phyloP scores from a whole-genome alignment of 2,113 vertebrate species.

The Poecilia latipinna region DNA sequence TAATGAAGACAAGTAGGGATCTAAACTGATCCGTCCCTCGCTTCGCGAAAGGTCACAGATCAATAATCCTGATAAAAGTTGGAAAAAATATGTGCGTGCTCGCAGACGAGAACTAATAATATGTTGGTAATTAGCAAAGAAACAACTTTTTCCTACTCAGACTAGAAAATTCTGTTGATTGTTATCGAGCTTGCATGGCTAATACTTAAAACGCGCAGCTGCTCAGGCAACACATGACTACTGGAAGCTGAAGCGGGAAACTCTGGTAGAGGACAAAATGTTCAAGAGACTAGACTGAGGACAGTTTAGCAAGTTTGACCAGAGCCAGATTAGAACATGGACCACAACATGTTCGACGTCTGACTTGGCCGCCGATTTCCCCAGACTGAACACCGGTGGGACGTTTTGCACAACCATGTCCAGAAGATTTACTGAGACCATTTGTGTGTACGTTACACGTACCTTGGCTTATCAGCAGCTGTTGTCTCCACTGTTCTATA shows the following conservation, averaged over 20 bases:
- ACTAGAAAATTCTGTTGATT: background rate
- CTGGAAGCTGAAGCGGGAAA: background rate
- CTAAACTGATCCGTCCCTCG: constrained; percentile 49
- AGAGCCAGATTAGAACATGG: no score
- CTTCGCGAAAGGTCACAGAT: constrained; percentile 59
- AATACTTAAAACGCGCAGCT: no score
- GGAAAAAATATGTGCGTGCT: constrained; percentile 26
- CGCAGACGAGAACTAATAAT: constrained; percentile 27
- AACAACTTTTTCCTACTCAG: constrained; percentile 19
- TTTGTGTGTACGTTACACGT: background rate
- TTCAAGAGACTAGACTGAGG: no score
- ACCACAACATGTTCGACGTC: no score
- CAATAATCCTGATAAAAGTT: constrained; percentile 42
- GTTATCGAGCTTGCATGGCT: background rate
- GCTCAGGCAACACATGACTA: background rate
- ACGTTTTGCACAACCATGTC: no score
- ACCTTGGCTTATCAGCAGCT: no score
- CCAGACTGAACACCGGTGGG: no score
- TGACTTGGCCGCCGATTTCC: no score
- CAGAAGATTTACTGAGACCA: background rate
- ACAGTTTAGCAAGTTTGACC: no score
- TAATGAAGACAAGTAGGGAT: constrained; percentile 54
- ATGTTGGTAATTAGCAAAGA: constrained; percentile 25
- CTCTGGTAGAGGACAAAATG: no score
- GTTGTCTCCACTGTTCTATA: no score